A percentile compares a stretch with the other conserved stretches of the same genome.
Conservation (phyloP, 2,888 invertebrate species). For the Dione juno region DNA sequence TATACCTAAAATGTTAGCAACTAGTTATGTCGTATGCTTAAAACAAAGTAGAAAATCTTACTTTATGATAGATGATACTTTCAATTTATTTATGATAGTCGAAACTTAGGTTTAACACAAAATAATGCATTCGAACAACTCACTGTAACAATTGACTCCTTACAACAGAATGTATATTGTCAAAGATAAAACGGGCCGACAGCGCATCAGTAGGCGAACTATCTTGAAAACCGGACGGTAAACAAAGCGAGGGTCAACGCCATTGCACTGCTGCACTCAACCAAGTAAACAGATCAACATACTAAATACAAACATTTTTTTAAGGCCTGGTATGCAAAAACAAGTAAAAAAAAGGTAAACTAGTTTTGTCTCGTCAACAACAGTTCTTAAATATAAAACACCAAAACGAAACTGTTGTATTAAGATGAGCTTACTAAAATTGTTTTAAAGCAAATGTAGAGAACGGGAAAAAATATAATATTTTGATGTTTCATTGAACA, state of each 20-base stretch:
- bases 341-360: background rate
- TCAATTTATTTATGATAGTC: background rate
- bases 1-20: background rate
- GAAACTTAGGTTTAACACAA: slow-evolving; percentile 8
- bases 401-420: background rate
- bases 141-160: slow-evolving; percentile 37
- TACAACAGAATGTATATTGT: slow-evolving; percentile 37
- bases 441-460: slow-evolving; percentile 8
- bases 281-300: slow-evolving; percentile 42
- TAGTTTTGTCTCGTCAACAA: slow-evolving; percentile 25
- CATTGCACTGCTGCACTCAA: slow-evolving; percentile 46
- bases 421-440: slow-evolving; percentile 1
- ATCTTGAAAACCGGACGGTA: slow-evolving; percentile 58
- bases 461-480: slow-evolving; percentile 19
- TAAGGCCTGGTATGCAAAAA: slow-evolving; percentile 25
- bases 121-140: slow-evolving; percentile 11
- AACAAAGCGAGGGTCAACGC: slow-evolving; percentile 72
- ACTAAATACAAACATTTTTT: slow-evolving; percentile 37
- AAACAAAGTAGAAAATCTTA: background rate
- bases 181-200: slow-evolving; percentile 36
- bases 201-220: slow-evolving; percentile 33
- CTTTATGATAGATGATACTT: background rate
- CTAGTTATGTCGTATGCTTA: background rate
- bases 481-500: slow-evolving; percentile 19
- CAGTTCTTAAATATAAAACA: slow-evolving; percentile 18